Evolutionary conservation across 1,140 invertebrate species (phyloP).

Genomic region (Apolygus lucorum): DNA sequence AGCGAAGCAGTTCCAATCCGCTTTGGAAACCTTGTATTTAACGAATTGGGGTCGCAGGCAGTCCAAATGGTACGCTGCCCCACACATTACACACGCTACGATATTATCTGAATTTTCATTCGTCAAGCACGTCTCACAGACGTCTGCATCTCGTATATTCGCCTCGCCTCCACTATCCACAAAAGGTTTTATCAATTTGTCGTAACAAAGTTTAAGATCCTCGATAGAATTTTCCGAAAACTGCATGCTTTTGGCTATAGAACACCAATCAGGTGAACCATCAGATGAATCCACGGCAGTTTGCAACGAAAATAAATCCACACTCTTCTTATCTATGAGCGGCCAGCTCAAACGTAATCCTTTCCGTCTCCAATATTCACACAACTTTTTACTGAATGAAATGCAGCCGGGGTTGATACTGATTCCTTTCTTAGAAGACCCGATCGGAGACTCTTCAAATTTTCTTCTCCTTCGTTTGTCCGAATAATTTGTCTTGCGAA

Average conservation of each 20-base stretch:
- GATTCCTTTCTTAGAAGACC: too few relatives aligned
- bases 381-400: neutral
- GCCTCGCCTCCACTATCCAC: slow-evolving; percentile 5
- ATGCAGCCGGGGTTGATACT: too few relatives aligned
- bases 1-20: slow-evolving; percentile 93
- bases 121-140: slow-evolving; percentile 69
- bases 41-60: slow-evolving; percentile 96
- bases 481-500: slow-evolving; percentile 19
- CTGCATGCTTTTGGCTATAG: slow-evolving; percentile 23
- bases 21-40: slow-evolving; percentile 85
- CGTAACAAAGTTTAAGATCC: slow-evolving; percentile 24
- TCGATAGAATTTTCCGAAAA: slow-evolving; percentile 30
- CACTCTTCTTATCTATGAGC: neutral
- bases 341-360: neutral
- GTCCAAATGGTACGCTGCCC: slow-evolving; percentile 93
- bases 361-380: neutral
- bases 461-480: slow-evolving; percentile 36
- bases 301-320: neutral
- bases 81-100: slow-evolving; percentile 52
- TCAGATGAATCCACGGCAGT: neutral
- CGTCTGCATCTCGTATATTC: slow-evolving; percentile 81
- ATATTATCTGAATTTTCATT: slow-evolving; percentile 79
- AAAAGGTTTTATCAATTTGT: slow-evolving; percentile 24
- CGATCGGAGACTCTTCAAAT: slow-evolving; percentile 69
- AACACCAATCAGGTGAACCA: neutral